These are phyloP conservation scores for Forbesichthys agassizii DNA, from an alignment of 2,113 vertebrate genomes.

Conservation along the genomic window DNA sequence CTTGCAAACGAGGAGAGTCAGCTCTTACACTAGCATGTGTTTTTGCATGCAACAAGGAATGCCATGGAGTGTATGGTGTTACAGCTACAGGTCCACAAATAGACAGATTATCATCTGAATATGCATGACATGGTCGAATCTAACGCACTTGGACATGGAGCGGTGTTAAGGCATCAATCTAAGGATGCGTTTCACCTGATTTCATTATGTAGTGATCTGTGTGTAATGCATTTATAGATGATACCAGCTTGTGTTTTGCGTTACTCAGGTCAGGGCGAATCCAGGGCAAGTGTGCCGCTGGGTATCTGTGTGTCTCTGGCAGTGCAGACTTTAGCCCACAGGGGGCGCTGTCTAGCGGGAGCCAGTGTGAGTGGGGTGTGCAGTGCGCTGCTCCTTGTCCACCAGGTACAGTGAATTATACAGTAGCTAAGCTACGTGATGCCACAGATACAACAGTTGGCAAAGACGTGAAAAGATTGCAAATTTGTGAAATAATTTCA, in stretches of 20 bases:
- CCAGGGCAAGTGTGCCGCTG: conserved; percentile 84
- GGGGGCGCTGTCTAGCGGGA: conserved; percentile 41
- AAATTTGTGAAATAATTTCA: not conserved
- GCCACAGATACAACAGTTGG: not conserved
- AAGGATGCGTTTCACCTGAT: conserved; percentile 11
- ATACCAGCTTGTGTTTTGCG: not conserved
- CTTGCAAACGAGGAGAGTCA: not conserved
- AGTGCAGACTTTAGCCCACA: conserved; percentile 78
- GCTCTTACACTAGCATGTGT: conserved; percentile 21
- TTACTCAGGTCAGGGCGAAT: conserved; percentile 79
- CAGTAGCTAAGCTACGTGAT: not conserved
- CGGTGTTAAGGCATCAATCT: not conserved
- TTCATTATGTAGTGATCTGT: not conserved
- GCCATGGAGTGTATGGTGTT: conserved; percentile 14
- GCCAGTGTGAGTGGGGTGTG: conserved; percentile 77
- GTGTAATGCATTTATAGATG: not conserved
- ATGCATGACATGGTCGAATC: not conserved
- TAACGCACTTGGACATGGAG: conserved; percentile 18
- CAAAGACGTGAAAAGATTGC: not conserved
- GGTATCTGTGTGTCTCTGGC: conserved; percentile 84
- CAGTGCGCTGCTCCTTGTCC: conserved; percentile 83
- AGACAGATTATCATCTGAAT: conserved; percentile 30
- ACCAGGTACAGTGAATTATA: conserved; percentile 74
- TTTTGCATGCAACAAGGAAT: conserved; percentile 21
- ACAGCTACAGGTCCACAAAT: conserved; percentile 27